phyloP scores from a whole-genome alignment of 2,113 vertebrate genomes.

The Trematocara stigmaticum region DNA sequence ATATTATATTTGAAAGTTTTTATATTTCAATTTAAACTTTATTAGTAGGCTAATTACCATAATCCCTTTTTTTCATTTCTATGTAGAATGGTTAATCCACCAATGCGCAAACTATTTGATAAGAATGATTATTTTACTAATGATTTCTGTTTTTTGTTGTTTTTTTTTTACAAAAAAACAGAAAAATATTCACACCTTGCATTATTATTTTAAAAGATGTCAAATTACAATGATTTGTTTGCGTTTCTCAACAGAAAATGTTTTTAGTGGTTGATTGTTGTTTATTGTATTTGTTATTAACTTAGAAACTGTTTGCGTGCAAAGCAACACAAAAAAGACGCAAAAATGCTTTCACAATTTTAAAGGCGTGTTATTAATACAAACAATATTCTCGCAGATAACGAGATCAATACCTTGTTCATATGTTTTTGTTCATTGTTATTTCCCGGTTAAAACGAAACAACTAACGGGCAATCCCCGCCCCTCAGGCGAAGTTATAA shows the following conservation, averaged over 20 bases:
- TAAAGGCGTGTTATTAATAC: not conserved
- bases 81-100: not conserved
- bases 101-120: not conserved
- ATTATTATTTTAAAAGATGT: not conserved
- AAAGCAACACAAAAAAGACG: not conserved
- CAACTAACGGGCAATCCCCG: not conserved
- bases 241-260: not conserved
- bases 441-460: not conserved
- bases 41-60: not conserved
- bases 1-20: not conserved
- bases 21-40: not conserved
- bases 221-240: accelerated
- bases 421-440: not conserved
- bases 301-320: accelerated
- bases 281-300: not conserved
- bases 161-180: not conserved
- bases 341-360: not conserved
- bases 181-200: not conserved
- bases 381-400: accelerated
- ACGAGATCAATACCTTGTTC: not conserved
- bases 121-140: not conserved
- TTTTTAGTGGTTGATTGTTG: not conserved
- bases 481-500: not conserved
- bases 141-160: not conserved
- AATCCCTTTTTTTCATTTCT: not conserved